These are phyloP conservation scores for Cardiocondyla obscurior DNA, from an alignment of 1,140 invertebrate genomes.

Conservation along the genomic window DNA sequence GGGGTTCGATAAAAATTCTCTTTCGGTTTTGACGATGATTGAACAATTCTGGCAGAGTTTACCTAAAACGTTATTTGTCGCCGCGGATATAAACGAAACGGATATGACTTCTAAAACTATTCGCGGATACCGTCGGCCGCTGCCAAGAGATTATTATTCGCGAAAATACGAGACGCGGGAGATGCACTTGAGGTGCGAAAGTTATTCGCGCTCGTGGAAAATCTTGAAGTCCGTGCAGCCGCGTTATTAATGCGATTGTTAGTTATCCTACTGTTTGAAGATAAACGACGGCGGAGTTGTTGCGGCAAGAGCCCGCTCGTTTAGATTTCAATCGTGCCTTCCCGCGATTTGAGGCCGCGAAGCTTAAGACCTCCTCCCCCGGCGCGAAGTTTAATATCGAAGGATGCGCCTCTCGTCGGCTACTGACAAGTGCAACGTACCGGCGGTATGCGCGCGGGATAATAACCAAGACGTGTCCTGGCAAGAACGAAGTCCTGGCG, in stretches of 20 bases:
- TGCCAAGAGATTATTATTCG: slow-evolving; percentile 27
- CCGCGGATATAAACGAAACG: background rate
- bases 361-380: background rate
- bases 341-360: background rate
- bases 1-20: background rate
- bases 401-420: background rate
- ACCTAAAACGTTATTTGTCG: background rate
- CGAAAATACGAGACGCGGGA: slow-evolving; percentile 9
- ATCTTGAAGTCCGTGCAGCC: no score
- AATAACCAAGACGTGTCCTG: slow-evolving; percentile 40
- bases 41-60: background rate
- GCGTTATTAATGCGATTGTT: background rate
- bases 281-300: background rate
- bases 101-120: slow-evolving; percentile 28
- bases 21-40: background rate
- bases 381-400: slow-evolving; percentile 9
- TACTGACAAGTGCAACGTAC: slow-evolving; percentile 27
- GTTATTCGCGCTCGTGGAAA: no score
- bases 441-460: background rate
- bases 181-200: background rate
- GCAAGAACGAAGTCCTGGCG: slow-evolving; percentile 18
- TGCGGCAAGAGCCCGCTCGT: background rate
- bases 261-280: background rate
- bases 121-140: slow-evolving; percentile 11
- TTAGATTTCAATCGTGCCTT: background rate